Evolutionary conservation across 1,140 invertebrate genomes (phyloP), one percentile per base, ranked within the genome.

Genomic region (Littorina saxatilis): DNA sequence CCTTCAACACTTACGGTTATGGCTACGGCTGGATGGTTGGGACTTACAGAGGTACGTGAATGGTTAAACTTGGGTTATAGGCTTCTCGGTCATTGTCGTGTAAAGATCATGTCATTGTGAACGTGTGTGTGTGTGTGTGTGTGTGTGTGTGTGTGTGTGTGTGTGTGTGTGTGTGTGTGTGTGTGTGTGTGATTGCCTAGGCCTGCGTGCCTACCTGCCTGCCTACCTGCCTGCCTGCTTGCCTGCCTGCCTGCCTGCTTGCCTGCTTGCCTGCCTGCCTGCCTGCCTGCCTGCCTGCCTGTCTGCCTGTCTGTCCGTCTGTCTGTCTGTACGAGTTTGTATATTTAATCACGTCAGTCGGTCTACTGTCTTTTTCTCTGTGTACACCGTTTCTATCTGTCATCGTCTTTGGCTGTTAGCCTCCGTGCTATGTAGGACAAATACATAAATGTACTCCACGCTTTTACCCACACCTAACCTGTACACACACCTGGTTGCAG

Each of bases 21-120:
- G 85, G 85, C 4, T 84, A 81, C 39, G 85, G 61, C 15, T 86
- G 85, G 85, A 61, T 84, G n/a, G 78, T 52, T 1, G 68, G 55
- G n/a, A 35, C 35, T 3, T 84, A 86, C 43, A 82, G 79, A 79
- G 85, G 85, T 84, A 37, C 50, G 72, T 58, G 0, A n/a, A 29
- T 43, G 11, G 27, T n/a, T n/a, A n/a, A n/a, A n/a, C n/a, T n/a
- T n/a, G n/a, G n/a, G 11, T 52, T 52, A 52, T 32, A 20, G 20
- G 66, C 27, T 32, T 66, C 23, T 20, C 1, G 1, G 13, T 27
- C 5, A 32, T 66, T 29, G 32, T 17, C 1, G 3, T 3, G 32
- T 29, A 66, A 66, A 2, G 13, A 1, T 66, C 3, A 37, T 52
- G 50, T 52, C 11, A 23, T 23, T 7, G 58, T 61, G 58, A 5